phyloP scores from a whole-genome alignment of 2,888 invertebrate genomes.

The Hedychridium roseum region DNA sequence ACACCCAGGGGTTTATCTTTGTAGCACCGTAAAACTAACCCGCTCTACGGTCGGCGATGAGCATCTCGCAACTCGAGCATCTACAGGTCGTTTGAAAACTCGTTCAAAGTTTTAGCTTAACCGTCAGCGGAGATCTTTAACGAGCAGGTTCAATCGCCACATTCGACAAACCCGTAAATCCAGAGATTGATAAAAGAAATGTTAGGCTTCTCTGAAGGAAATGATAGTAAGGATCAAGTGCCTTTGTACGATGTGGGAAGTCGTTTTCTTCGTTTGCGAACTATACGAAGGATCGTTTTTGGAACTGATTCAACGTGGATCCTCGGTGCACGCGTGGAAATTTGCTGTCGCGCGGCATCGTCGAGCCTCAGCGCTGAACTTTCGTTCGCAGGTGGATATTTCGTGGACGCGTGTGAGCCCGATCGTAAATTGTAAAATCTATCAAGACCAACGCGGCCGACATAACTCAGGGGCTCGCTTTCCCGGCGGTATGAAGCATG shows the following conservation, averaged over 20 bases:
- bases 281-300: too few relatives aligned
- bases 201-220: too few relatives aligned
- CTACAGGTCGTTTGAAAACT: constrained; percentile 35
- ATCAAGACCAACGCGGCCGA: constrained; percentile 62
- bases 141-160: too few relatives aligned
- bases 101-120: constrained; percentile 13
- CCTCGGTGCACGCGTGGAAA: too few relatives aligned
- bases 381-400: constrained; percentile 34
- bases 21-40: constrained; percentile 42
- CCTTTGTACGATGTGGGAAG: too few relatives aligned
- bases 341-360: background rate
- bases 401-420: constrained; percentile 42
- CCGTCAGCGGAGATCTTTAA: constrained; percentile 14
- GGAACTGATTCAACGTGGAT: too few relatives aligned
- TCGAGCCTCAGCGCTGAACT: too few relatives aligned
- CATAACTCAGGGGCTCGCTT: constrained; percentile 61
- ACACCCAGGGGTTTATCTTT: constrained; percentile 44
- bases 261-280: too few relatives aligned
- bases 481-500: constrained; percentile 61
- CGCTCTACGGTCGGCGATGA: constrained; percentile 37
- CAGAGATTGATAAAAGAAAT: too few relatives aligned
- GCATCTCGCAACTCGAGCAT: constrained; percentile 14
- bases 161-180: too few relatives aligned
- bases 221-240: too few relatives aligned
- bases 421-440: constrained; percentile 63